These are phyloP conservation scores for Mormyrops boulengeri DNA, from an alignment of 2,797 vertebrate species.

Conservation along the genomic window DNA sequence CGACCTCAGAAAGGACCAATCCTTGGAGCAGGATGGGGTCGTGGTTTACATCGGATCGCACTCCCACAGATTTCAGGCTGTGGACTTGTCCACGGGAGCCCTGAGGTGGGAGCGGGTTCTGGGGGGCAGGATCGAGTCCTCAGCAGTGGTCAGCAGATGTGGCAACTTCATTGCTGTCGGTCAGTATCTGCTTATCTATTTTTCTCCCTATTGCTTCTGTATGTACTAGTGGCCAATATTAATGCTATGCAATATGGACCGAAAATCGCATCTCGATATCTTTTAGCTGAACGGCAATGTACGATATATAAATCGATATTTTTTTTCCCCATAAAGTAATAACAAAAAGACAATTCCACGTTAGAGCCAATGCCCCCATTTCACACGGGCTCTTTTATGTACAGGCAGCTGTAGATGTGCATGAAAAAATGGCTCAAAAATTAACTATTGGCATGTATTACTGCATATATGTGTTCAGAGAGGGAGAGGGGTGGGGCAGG, in stretches of 20 bases:
- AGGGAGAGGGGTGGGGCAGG: not conserved
- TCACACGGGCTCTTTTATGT: not conserved
- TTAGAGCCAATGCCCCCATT: not conserved
- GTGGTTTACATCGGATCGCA: conserved; percentile 84
- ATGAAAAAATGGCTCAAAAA: not conserved
- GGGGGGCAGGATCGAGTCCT: conserved; percentile 82
- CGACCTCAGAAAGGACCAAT: conserved; percentile 28
- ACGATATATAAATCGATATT: not conserved
- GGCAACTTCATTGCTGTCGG: conserved; percentile 76
- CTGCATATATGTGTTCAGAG: not conserved
- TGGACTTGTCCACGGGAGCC: conserved; percentile 69
- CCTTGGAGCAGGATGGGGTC: conserved; percentile 7
- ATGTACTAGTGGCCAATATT: not conserved
- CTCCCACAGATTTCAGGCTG: conserved; percentile 77
- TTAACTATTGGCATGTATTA: not conserved
- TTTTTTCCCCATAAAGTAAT: not conserved
- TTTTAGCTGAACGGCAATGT: not conserved
- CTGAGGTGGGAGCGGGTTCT: conserved; percentile 81
- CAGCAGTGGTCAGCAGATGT: conserved; percentile 76
- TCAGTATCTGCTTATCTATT: conserved; percentile 47
- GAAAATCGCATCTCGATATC: not conserved
- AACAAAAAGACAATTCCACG: not conserved
- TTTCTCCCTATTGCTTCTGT: not conserved
- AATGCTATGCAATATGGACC: not conserved
- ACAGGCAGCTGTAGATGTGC: not conserved